Percentiles rank a stretch among this genome's conserved stretches.
phyloP scores from a whole-genome alignment of 2,797 vertebrate species.

The Ctenochaetus hawaiiensis region DNA sequence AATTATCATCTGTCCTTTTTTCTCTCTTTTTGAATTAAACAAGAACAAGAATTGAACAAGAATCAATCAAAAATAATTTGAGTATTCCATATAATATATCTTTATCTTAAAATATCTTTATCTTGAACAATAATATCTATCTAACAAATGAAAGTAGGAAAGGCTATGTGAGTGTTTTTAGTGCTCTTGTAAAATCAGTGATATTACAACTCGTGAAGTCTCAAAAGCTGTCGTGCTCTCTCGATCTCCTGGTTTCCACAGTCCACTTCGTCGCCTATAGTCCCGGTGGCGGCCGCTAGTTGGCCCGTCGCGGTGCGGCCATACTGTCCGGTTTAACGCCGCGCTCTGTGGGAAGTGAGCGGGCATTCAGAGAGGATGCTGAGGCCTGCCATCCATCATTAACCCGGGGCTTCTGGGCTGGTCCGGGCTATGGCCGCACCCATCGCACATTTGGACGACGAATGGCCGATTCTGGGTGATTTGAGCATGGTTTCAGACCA shows the following conservation, averaged over 20 bases:
- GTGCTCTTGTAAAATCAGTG: background rate
- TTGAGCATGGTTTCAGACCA: conserved; percentile 63
- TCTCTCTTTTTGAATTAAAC: too few species aligned
- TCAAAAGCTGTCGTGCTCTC: too few species aligned
- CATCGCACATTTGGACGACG: conserved; percentile 83
- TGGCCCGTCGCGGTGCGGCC: conserved; percentile 44
- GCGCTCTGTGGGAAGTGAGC: conserved; percentile 25
- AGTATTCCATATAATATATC: too few species aligned
- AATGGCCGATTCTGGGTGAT: conserved; percentile 87
- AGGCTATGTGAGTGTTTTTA: too few species aligned
- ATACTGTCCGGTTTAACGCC: conserved; percentile 30
- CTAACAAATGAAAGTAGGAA: too few species aligned
- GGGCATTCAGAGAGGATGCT: conserved; percentile 65
- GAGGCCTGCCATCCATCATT: conserved; percentile 61
- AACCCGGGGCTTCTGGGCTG: conserved; percentile 45
- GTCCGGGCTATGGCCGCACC: conserved; percentile 81
- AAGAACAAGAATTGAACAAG: too few species aligned
- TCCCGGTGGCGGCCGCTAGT: conserved; percentile 35
- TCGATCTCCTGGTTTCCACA: too few species aligned
- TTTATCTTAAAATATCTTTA: too few species aligned
- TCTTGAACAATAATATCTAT: too few species aligned
- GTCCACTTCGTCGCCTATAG: background rate
- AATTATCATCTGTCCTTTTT: background rate
- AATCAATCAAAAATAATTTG: too few species aligned
- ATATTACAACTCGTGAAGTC: fast-evolving